These are phyloP conservation scores for Nomada hirtipes DNA, from an alignment of 2,888 invertebrate species.

Conservation along the genomic window DNA sequence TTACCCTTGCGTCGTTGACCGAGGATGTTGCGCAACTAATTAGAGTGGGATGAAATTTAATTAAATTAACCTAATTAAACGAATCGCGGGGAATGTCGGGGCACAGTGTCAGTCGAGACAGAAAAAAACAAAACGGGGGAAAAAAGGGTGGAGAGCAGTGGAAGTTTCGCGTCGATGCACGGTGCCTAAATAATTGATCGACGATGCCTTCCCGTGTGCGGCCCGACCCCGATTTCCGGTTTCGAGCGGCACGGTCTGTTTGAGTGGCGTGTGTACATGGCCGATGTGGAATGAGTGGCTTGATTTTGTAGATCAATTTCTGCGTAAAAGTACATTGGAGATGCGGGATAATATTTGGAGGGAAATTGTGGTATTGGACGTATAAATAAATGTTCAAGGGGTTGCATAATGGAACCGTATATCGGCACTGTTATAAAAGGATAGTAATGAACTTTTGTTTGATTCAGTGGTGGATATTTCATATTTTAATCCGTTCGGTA, in stretches of 20 bases:
- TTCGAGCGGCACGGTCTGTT: background rate
- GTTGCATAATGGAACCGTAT: too few relatives aligned
- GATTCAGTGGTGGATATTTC: too few relatives aligned
- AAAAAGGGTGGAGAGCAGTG: background rate
- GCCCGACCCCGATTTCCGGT: constrained; percentile 39
- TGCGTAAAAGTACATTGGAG: background rate
- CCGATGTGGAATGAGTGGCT: background rate
- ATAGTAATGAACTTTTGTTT: too few relatives aligned
- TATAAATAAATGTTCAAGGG: too few relatives aligned
- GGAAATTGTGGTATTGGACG: too few relatives aligned
- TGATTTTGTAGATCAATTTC: too few relatives aligned
- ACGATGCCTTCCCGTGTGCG: constrained; percentile 19
- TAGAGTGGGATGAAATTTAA: constrained; percentile 68
- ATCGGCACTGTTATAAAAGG: too few relatives aligned
- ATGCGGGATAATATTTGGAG: too few relatives aligned
- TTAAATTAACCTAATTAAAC: constrained; percentile 70
- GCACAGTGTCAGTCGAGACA: constrained; percentile 38
- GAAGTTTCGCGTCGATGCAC: constrained; percentile 46
- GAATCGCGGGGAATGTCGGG: constrained; percentile 51
- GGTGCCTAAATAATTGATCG: constrained; percentile 62
- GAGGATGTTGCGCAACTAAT: constrained; percentile 64
- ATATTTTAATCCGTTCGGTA: too few relatives aligned
- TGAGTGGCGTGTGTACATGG: background rate
- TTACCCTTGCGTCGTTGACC: constrained; percentile 37
- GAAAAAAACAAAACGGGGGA: constrained; percentile 12